phyloP scores from a whole-genome alignment of 1,140 invertebrate species.

The Hyposmocoma kahamanoa region DNA sequence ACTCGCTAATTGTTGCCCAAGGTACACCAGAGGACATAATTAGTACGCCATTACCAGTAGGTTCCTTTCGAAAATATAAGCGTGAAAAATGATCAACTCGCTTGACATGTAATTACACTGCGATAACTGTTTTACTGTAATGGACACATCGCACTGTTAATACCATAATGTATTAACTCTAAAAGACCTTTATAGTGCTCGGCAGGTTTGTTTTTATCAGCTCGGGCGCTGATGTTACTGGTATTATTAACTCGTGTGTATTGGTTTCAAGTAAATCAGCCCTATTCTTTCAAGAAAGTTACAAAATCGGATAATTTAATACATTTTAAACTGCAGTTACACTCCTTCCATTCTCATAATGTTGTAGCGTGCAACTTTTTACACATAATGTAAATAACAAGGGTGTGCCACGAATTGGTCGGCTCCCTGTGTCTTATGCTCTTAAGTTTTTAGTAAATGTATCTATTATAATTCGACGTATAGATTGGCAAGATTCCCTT shows the following conservation, averaged over 20 bases:
- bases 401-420: slow-evolving; percentile 7
- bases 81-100: too few species aligned
- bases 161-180: too few species aligned
- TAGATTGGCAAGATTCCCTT: slow-evolving; percentile 9
- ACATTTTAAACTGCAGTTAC: neutral
- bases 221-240: neutral
- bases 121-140: too few species aligned
- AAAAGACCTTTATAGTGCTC: slow-evolving; percentile 4
- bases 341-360: slow-evolving; percentile 8
- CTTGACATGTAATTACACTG: too few species aligned
- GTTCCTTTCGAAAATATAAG: too few species aligned
- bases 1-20: too few species aligned
- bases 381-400: slow-evolving; percentile 5
- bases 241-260: slow-evolving; percentile 2
- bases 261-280: too few species aligned
- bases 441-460: slow-evolving; percentile 6
- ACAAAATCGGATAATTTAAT: slow-evolving; percentile 5
- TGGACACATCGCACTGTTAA: too few species aligned
- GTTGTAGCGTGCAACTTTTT: slow-evolving; percentile 6
- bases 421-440: slow-evolving; percentile 6
- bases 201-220: slow-evolving; percentile 6
- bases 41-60: too few species aligned
- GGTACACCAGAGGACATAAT: too few species aligned
- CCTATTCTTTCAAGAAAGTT: too few species aligned
- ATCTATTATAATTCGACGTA: slow-evolving; percentile 8